Evolutionary conservation across 2,113 vertebrate genomes (phyloP), one percentile per base, ranked within the genome.

Genomic region (Illadopsis cleaveri): DNA sequence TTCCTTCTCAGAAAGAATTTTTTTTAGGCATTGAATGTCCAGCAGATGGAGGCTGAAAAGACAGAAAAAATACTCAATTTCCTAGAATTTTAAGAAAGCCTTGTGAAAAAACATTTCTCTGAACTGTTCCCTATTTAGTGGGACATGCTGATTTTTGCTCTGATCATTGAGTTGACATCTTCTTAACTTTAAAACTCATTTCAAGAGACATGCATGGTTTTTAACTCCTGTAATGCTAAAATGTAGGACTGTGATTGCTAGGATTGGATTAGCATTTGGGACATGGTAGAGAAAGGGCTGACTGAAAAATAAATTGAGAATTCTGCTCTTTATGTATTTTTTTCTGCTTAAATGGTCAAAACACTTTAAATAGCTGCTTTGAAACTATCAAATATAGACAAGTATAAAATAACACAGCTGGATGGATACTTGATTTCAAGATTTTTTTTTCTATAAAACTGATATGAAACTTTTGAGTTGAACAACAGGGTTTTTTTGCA

Each of bases 111-210:
- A 47, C 58, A 70, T 94, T 97, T 96, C 83, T 94, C 95, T 95
- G 94, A 96, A 83, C 86, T 93, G 73, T 80, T 97, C 89, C 27
- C 89, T 96, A 4, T 95, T 95, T 88, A 84, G 54, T 48, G 33
- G 20, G 71, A 30, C 76, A 70, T 66, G 42, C 58, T 82, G 69
- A 86, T 50, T 71, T 94, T 94, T 91, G 48, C 88, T 96, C 83
- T 97, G 95, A 94, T 96, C 86, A 95, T 88, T 94, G 95, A 75
- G 89, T 94, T 97, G 97, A 95, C 96, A 66, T 92, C 87, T 15
- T 13, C 62, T 61, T 93, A 75, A 96, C 86, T 96, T 93, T 75
- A 89, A 96, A 92, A 82, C 70, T 93, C 53, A 75, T 97, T 97
- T 92, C 68, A 69, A 87, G 92, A 96, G 95, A 95, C 93, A 33